Conservation (phyloP, 2,888 invertebrate genomes). For the Malthinus seriepunctatus region DNA sequence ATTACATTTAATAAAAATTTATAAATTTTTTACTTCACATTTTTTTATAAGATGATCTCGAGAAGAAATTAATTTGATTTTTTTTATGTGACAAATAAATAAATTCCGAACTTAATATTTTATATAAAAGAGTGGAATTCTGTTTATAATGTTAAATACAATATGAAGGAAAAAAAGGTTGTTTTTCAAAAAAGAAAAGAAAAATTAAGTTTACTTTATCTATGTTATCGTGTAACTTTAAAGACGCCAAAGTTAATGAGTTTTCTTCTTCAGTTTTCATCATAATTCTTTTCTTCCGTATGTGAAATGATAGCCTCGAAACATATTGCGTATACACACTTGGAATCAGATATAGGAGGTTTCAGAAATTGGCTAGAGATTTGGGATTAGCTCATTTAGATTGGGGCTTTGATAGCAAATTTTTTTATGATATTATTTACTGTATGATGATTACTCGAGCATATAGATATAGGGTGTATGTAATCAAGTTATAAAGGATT, state of each 20-base stretch:
- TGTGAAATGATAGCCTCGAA: constrained; percentile 25
- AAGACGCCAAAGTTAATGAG: constrained; percentile 17
- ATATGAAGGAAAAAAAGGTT: no score
- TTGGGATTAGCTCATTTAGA: constrained; percentile 37
- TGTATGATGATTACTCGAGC: neutral
- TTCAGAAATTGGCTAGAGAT: constrained; percentile 36
- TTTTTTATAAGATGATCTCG: no score
- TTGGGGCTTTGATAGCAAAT: constrained; percentile 29
- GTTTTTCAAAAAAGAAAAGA: neutral
- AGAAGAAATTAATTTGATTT: no score
- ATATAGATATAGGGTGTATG: no score
- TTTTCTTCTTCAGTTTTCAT: constrained; percentile 17
- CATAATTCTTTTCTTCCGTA: constrained; percentile 24
- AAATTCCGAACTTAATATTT: no score
- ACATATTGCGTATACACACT: constrained; percentile 32
- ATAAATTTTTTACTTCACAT: no score
- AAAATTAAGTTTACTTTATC: constrained; percentile 19
- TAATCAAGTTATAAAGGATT: no score
- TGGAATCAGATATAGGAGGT: constrained; percentile 34
- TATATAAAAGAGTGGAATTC: no score
- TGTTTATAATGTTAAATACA: no score
- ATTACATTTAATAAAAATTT: no score
- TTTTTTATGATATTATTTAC: constrained; percentile 12
- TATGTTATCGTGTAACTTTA: constrained; percentile 12
- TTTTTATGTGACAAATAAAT: no score